Percentiles rank a stretch among this genome's conserved stretches.
Evolutionary conservation across 2,113 vertebrate genomes (phyloP).

Genomic region (Psittacus erithacus): DNA sequence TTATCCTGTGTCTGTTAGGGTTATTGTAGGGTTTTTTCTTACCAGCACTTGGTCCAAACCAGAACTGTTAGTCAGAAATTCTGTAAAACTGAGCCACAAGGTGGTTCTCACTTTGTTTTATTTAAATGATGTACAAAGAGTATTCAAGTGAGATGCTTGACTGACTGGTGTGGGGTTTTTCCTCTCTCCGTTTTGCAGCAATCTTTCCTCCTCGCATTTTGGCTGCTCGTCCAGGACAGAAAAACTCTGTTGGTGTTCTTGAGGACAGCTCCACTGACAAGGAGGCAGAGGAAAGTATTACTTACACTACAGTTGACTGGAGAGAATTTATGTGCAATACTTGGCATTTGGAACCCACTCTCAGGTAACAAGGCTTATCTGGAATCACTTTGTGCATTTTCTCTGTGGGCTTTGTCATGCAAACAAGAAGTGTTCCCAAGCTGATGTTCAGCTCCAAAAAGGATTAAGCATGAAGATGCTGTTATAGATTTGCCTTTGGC

Average conservation of each 20-base stretch:
- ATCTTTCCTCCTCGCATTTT: conserved; percentile 92
- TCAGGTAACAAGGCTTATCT: conserved; percentile 79
- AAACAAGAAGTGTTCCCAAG: not conserved
- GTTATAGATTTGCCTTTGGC: not conserved
- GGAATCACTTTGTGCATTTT: not conserved
- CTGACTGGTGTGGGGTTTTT: not conserved
- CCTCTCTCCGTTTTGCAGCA: conserved; percentile 72
- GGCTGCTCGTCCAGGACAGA: conserved; percentile 89
- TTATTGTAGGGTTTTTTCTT: not conserved
- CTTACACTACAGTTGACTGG: conserved; percentile 96
- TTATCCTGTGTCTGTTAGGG: not conserved
- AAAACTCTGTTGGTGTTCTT: conserved; percentile 86
- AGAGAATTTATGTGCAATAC: conserved; percentile 99
- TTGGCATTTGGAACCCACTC: conserved; percentile 97
- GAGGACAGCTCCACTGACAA: conserved; percentile 83
- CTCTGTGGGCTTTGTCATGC: not conserved
- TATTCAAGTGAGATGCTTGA: not conserved
- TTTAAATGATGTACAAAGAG: not conserved
- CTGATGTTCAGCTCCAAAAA: not conserved
- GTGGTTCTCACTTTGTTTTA: not conserved
- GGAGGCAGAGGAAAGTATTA: conserved; percentile 86
- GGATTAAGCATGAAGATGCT: not conserved
- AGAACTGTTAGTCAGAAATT: not conserved
- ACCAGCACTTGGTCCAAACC: not conserved
- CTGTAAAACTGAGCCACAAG: not conserved